Evolutionary conservation across 2,888 invertebrate species (phyloP), one percentile per base, ranked within the genome.

Genomic region (Allophyes oxyacanthae): DNA sequence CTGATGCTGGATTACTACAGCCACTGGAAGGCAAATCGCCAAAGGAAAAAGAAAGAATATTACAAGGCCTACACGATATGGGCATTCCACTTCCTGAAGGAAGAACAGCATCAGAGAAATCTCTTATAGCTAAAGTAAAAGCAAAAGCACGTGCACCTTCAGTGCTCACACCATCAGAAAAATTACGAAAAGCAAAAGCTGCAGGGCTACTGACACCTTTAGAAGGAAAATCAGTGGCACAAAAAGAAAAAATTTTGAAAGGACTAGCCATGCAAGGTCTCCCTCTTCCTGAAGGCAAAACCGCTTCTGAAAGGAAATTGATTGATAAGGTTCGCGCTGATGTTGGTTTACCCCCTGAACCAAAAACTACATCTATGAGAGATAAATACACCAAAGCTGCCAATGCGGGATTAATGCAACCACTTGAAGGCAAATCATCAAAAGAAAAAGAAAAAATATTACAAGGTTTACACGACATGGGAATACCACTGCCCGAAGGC

Each of bases 221-320:
- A 38, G 77, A 78, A 66, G 83, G 82, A 0, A 79, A 79, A 71
- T 45, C 77, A 0, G 25, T 57, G 5, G 50, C 52, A 1, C 62
- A 82, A 54, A 81, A 83, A 64, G 77, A 79, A 64, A 75, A 75
- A 44, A 75, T 84, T 10, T 14, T 83, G 0, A 70, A 36, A 56
- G 74, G 62, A 6, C 56, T 75, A 49, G 72, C 74, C 3, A 68
- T 67, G 34, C 33, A 64, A 64, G 78, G 78, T 0, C 9, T 78
- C 14, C 72, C 74, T 0, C 34, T 77, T 1, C 78, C 78, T 7
- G 72, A 74, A 50, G 74, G 59, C 0, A 73, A 72, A 42, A 73
- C 77, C 0, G 13, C 69, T 0, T 78, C 77, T 0, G 77, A 75
- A 43, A 74, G 64, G 28, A 64, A 65, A 25, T 11, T 78, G 0